Evolutionary conservation across 2,113 vertebrate genomes (phyloP).

Genomic region (Coreoperca whiteheadi): DNA sequence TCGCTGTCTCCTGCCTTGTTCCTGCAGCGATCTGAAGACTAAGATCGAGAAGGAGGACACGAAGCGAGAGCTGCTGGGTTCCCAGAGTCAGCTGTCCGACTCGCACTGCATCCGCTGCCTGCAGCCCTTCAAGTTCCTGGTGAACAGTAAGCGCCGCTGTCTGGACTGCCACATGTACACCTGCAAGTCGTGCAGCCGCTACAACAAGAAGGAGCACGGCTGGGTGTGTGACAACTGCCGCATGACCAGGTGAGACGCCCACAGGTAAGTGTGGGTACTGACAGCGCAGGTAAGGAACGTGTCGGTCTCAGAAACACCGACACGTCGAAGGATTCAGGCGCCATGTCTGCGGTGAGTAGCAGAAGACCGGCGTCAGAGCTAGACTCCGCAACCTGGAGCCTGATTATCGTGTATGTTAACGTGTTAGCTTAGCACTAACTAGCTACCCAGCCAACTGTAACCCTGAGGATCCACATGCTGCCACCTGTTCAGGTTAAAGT

Average conservation of each 20-base stretch:
- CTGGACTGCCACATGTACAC: constrained; percentile 88
- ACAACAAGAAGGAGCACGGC: constrained; percentile 90
- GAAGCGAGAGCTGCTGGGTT: constrained; percentile 87
- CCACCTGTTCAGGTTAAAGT: not conserved
- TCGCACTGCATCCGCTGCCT: constrained; percentile 93
- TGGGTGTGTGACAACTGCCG: constrained; percentile 95
- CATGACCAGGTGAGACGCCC: constrained; percentile 87
- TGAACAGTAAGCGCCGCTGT: constrained; percentile 89
- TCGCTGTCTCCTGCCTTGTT: not conserved
- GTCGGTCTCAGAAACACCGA: no score
- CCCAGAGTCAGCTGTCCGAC: constrained; percentile 81
- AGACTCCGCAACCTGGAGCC: no score
- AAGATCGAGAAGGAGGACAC: constrained; percentile 88
- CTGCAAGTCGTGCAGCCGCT: constrained; percentile 91
- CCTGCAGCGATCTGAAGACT: constrained; percentile 87
- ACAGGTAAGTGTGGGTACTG: not conserved
- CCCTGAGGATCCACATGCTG: no score
- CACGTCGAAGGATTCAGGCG: no score
- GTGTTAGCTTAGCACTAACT: no score
- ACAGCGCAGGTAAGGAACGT: not conserved
- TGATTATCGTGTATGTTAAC: no score
- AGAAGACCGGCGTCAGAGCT: no score
- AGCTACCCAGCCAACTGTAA: no score
- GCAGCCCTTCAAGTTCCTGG: constrained; percentile 92
- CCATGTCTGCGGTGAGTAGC: no score